phyloP scores from a whole-genome alignment of 2,113 vertebrate genomes.

The Zapus hudsonius region DNA sequence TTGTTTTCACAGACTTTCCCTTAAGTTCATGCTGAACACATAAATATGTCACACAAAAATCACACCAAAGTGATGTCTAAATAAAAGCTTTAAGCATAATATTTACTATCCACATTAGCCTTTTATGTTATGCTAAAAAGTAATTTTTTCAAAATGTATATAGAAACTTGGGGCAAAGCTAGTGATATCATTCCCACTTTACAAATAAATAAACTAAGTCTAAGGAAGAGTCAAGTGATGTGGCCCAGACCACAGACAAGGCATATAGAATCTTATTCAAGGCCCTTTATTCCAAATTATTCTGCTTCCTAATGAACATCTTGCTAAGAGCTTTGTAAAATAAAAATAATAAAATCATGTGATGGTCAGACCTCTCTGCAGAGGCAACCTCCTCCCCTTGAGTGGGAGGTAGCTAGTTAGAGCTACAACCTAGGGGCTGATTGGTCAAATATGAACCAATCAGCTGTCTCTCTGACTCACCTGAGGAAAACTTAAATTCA shows the following conservation, averaged over 20 bases:
- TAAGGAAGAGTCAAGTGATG: not conserved
- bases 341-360: no score
- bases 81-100: not conserved
- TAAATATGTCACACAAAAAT: not conserved
- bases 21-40: slow-evolving; percentile 35
- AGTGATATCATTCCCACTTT: not conserved
- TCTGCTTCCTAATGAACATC: not conserved
- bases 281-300: not conserved
- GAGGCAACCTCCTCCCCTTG: no score
- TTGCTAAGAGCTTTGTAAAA: not conserved
- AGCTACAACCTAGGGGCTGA: no score
- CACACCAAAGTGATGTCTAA: not conserved
- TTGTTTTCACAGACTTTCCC: not conserved
- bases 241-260: not conserved
- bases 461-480: no score
- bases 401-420: no score
- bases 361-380: no score
- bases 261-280: not conserved
- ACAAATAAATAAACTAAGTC: not conserved
- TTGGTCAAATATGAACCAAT: no score
- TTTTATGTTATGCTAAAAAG: not conserved
- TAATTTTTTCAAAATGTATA: not conserved
- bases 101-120: not conserved
- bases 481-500: no score
- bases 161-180: not conserved